phyloP scores from a whole-genome alignment of 2,113 vertebrate species.

The Regulus satrapa region DNA sequence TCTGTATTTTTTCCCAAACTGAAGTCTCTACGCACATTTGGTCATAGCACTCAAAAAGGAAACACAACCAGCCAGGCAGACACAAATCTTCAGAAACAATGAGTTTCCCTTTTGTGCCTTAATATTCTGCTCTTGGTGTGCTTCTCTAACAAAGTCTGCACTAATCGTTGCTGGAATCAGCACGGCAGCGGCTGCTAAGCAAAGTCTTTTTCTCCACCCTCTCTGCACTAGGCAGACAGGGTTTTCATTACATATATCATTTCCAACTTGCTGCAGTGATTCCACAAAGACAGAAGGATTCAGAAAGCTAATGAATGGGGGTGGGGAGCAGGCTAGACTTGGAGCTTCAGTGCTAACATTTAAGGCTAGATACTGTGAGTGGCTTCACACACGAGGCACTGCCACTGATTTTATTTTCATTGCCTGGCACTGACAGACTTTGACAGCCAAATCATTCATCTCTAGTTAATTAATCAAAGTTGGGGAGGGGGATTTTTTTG shows the following conservation, averaged over 20 bases:
- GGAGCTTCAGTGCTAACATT: background rate
- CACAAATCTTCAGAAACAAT: background rate
- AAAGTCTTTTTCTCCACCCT: conserved; percentile 8
- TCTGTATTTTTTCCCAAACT: background rate
- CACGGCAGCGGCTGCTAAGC: background rate
- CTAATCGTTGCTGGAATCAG: background rate
- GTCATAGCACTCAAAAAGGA: background rate
- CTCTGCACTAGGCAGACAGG: conserved; percentile 45
- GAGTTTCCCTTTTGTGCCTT: background rate
- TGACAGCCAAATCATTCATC: conserved; percentile 61
- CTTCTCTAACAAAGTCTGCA: background rate
- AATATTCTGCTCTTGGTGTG: conserved; percentile 5
- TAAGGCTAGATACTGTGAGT: background rate
- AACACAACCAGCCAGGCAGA: background rate
- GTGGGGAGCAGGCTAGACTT: background rate
- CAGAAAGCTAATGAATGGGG: conserved; percentile 67
- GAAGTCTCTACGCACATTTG: background rate
- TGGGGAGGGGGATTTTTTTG: background rate
- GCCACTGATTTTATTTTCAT: conserved; percentile 42
- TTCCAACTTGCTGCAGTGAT: conserved; percentile 50
- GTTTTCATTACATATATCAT: conserved; percentile 54
- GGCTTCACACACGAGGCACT: background rate
- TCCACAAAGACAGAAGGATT: conserved; percentile 60
- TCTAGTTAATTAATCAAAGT: conserved; percentile 63
- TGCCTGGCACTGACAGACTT: conserved; percentile 46